Conservation (phyloP, 2,797 vertebrate genomes). For the Schizopygopsis pylzovi region DNA sequence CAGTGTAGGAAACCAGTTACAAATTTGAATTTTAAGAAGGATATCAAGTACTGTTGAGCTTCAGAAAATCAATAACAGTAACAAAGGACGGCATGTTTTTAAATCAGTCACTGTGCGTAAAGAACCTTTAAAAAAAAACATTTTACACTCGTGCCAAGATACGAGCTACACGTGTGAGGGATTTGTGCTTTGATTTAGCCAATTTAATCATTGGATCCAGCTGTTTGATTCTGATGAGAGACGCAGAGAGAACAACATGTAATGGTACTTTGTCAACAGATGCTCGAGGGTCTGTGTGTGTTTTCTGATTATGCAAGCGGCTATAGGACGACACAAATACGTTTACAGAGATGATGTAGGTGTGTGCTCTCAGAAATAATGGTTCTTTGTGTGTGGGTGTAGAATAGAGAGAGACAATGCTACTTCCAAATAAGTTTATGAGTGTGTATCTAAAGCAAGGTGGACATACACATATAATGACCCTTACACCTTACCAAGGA, state of each 20-base stretch:
- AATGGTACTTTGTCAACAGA: background rate
- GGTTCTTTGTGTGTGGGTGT: too few species aligned
- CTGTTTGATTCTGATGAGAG: conserved; percentile 25
- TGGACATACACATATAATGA: background rate
- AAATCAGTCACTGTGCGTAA: background rate
- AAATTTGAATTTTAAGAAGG: background rate
- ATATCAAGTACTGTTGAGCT: background rate
- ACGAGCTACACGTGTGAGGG: background rate
- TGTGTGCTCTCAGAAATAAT: background rate
- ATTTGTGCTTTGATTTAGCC: background rate
- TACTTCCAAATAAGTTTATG: too few species aligned
- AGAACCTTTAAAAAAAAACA: background rate
- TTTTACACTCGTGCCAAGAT: background rate
- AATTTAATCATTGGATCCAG: background rate
- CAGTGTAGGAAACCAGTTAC: background rate
- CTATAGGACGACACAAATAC: background rate
- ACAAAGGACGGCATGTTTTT: background rate
- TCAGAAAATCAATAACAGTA: background rate
- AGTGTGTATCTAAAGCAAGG: too few species aligned
- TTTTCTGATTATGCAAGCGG: background rate
- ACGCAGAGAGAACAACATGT: background rate
- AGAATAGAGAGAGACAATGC: too few species aligned
- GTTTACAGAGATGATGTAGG: background rate
- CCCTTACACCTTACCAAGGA: too few species aligned
- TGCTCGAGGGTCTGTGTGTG: background rate